Base-by-base conservation (phyloP, 92 coral and sea anemone species). In the Phenganax subtilis region DNA sequence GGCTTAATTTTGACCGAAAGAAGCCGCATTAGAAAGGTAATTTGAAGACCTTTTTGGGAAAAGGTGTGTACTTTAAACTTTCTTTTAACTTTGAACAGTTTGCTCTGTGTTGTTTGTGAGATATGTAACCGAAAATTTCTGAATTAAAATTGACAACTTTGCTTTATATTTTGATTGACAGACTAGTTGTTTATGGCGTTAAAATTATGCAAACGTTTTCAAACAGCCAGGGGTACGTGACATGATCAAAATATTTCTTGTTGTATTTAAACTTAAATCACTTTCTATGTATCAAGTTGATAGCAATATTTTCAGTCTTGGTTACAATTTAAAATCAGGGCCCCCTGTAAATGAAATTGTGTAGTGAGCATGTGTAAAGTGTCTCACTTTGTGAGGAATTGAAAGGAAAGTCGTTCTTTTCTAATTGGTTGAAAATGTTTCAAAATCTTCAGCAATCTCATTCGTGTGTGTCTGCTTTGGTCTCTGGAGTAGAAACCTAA, bases 131-230 rank as follows among this genome's bases (percentile, higher is more conserved):
- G 28, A 11, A 16, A 59, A 59, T 59, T 59, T 59, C 25, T 59
- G 25, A 12, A 20, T 59, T 59, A 59, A 59, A 12, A 12, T 20
- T 1, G 16, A 59, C 16, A 59, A 59, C 15, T 51, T 3, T 27
- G 28, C 53, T 16, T 60, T 20, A 55, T 75, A 6, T 56, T 75
- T 75, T 55, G 3, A 44, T 17, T 29, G 14, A 25, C 52, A 76
- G 70, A 64, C 53, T 12, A 29, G 54, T 76, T 17, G 55, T 76
- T 37, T 37, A 59, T 57, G 81, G 69, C 81, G 16, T 68, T 68
- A 9, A 68, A 53, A 31, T 57, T 55, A 27, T 59, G 70, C 28
- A 44, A 44, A 76, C 70, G 57, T 76, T 57, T 76, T 12, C 67
- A 61, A 57, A 60, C 29, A 76, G 70, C 54, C 9, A 29, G 2